Evolutionary conservation across 2,888 invertebrate genomes (phyloP), one percentile per base, ranked within the genome.

Genomic region (Lacanobia oleracea): DNA sequence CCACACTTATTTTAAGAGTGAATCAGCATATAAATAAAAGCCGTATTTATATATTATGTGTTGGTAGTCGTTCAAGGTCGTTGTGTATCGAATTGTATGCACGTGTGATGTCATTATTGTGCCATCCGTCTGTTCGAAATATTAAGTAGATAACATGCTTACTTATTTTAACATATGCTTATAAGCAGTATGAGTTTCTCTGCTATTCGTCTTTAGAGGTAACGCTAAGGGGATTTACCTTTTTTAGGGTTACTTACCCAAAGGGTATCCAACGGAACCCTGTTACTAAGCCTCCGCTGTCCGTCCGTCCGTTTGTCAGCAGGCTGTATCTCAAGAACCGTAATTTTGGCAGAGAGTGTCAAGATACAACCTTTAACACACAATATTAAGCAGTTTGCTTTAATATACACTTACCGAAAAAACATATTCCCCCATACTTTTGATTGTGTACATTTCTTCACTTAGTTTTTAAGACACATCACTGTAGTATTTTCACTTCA

Each of bases 391-490:
- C n/a, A n/a, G n/a, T 27, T 27, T 27, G 27, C 3, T 27, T 27
- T 3, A 27, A 27, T 27, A 33, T 1, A 10, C 23, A 90, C 92
- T 94, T 83, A 96, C 96, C 88, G 95, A 94, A 89, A 96, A 90
- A 59, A 96, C 95, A 83, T 90, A 96, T 33, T 94, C 95, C 10
- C 94, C 93, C 16, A 95, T 94, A 10, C 94, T 93, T 90, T 92
- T 95, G 45, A 96, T 93, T 0, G 94, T 93, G 81, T 95, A 94
- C 96, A 96, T 96, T 80, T 48, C 83, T n/a, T 48, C 59, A 65
- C 57, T 68, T 37, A 62, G 23, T 40, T 27, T 56, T 59, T 63
- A 53, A 37, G 33, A 74, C 51, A 72, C 67, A 65, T 72, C 37
- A 75, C 73, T 51, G 1, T 62, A 5, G 0, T 4, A 16, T 23